Evolutionary conservation across 2,113 vertebrate species (phyloP).

Genomic region (Mustela lutreola): DNA sequence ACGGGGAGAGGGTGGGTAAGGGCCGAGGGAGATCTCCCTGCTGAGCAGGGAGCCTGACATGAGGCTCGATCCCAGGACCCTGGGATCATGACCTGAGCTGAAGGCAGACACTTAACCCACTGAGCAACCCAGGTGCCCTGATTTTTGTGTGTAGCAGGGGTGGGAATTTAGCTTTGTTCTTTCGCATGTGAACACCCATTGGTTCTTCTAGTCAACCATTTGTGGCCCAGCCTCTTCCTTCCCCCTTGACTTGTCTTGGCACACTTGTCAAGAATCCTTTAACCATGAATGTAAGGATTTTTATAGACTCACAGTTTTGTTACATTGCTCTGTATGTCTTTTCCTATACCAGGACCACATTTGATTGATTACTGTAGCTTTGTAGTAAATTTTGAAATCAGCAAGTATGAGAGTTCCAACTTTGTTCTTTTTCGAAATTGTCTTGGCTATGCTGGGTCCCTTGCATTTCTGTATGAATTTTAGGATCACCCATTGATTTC

Average conservation of each 20-base stretch:
- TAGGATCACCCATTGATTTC: neutral
- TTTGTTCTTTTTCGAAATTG: conserved; percentile 36
- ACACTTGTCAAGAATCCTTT: neutral
- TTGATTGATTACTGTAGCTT: neutral
- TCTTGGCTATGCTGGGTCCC: neutral
- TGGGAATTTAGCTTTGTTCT: neutral
- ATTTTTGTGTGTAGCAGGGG: neutral
- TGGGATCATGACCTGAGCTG: neutral
- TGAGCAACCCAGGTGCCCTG: neutral
- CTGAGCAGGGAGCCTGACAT: neutral
- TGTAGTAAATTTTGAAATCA: conserved; percentile 8
- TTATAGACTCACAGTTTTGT: neutral
- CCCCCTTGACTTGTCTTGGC: neutral
- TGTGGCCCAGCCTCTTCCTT: neutral
- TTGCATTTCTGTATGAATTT: conserved; percentile 22
- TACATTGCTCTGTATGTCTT: neutral
- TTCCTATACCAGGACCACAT: neutral
- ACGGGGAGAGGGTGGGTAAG: too few relatives aligned
- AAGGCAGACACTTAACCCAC: neutral
- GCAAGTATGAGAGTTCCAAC: neutral
- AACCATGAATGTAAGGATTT: neutral
- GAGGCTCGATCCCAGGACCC: neutral
- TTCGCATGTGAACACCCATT: neutral
- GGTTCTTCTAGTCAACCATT: neutral
- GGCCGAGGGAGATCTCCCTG: neutral